Base-by-base conservation (phyloP, 2,888 invertebrate species). In the Hemistola chrysoprasaria region DNA sequence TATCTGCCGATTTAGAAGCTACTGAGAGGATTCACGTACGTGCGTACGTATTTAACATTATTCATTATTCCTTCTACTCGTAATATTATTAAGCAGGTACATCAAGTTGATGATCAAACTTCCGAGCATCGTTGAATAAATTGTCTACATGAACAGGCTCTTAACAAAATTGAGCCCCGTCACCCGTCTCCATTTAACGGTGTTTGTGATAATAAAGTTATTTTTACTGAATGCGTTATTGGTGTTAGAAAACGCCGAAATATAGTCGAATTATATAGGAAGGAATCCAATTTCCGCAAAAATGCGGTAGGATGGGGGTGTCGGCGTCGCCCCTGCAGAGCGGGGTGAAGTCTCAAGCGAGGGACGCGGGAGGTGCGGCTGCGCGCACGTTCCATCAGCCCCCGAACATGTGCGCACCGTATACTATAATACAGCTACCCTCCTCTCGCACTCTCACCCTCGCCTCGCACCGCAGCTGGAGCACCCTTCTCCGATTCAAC, bases 211-310 rank as follows among this genome's bases (percentile, higher is more conserved):
- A 20, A 29, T 47, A 50, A 45, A 25, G 33, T 21, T 22, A 8
- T 26, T 45, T 48, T 49, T 27, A 38, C 36, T 36, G 38, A 27
- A 32, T 32, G 28, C 42, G 22, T 28, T 26, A 36, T 39, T 35
- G 35, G 29, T 40, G 52, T 50, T 42, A 2, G 34, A 38, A 41
- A 46, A 34, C 50, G 43, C 35, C 42, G 54, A 54, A 57, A 53
- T 3, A 54, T 57, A 39, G 56, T 59, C 54, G 22, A 53, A 68
- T 73, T 67, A 66, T 68, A 60, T 61, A 64, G 62, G 66, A 65
- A 74, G 68, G 63, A 77, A 77, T 81, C 71, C 62, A 80, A 87
- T 85, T 84, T 85, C 79, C 80, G 83, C 79, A 77, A 82, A 81
- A 80, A 78, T 76, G 64, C 65, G 67, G 65, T 68, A 65, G 70